Base-by-base conservation (phyloP, 2,888 invertebrate species). In the Limnephilus marmoratus region DNA sequence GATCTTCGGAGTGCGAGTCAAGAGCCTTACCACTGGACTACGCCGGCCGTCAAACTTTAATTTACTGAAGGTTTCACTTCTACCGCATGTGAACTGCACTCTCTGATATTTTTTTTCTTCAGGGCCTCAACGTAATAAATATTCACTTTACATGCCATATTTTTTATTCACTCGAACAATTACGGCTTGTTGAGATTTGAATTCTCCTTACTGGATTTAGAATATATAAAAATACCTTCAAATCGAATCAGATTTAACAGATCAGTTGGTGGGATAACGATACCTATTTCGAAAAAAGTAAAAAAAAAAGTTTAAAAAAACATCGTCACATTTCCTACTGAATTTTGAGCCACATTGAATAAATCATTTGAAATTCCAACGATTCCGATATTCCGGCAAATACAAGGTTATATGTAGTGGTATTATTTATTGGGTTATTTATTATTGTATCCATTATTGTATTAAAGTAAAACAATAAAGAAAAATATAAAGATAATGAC, bases 181-280 rank as follows among this genome's bases (percentile, higher is more conserved):
- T 9, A 68, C 68, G 7, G 68, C 68, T 9, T n/a, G 5, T 7
- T 68, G 68, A 68, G 7, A 68, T 68, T 68, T n/a, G 68, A 5
- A 68, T 24, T 68, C 9, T 45, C 12, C 45, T 45, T 12, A 45
- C 11, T 45, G 18, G 1, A 83, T 34, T 34, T 83, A 15, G 34
- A 83, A 31, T 13, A 82, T 31, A 81, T 12, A 31, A 1, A 81
- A 82, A 83, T 34, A 34, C 24, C 9, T 68, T 83, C 34, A 83
- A 83, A 18, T 83, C 24, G 12, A 37, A 15, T 5, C 24, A 83
- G 37, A 83, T 83, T 83, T 83, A 24, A n/a, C 83, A 83, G 83
- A 31, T 83, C 37, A 83, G 37, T 83, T 24, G 83, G 41, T 37
- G 37, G 34, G 41, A 37, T 83, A 83, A 83, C 83, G 83, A 83